These are phyloP conservation scores for Orchestes rusci DNA, from an alignment of 2,888 invertebrate species.

Conservation along the genomic window DNA sequence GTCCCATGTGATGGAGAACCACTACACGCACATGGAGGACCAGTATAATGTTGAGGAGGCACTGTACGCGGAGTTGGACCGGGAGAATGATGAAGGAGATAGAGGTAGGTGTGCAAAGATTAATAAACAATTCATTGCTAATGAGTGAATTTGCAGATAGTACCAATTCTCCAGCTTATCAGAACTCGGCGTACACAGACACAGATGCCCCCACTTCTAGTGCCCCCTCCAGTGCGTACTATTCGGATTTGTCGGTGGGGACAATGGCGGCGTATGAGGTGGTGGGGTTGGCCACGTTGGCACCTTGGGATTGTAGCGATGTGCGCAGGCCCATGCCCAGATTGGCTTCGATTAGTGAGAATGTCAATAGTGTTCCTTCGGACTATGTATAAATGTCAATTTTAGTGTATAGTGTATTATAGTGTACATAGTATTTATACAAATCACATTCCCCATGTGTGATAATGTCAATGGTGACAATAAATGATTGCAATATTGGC, in stretches of 20 bases:
- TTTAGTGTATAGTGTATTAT: neutral
- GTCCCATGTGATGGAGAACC: constrained; percentile 54
- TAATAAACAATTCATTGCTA: neutral
- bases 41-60: constrained; percentile 53
- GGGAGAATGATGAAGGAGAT: constrained; percentile 41
- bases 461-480: too few species aligned
- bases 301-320: constrained; percentile 39
- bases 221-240: constrained; percentile 69
- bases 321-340: constrained; percentile 39
- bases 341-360: constrained; percentile 53
- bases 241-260: constrained; percentile 59
- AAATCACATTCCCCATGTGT: too few species aligned
- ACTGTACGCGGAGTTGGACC: constrained; percentile 63
- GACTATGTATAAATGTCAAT: constrained; percentile 49
- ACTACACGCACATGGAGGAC: constrained; percentile 66
- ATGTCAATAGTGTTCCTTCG: constrained; percentile 49
- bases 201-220: constrained; percentile 53
- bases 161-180: constrained; percentile 52
- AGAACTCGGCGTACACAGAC: constrained; percentile 61
- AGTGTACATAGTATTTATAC: too few species aligned
- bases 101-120: constrained; percentile 15
- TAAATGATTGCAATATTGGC: too few species aligned
- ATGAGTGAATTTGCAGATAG: constrained; percentile 28
- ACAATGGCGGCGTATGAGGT: constrained; percentile 53
- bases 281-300: constrained; percentile 50